Percentiles rank a stretch among this genome's conserved stretches.
These are phyloP conservation scores for Pavo muticus DNA, from an alignment of 2,113 vertebrate genomes.

Conservation along the genomic window DNA sequence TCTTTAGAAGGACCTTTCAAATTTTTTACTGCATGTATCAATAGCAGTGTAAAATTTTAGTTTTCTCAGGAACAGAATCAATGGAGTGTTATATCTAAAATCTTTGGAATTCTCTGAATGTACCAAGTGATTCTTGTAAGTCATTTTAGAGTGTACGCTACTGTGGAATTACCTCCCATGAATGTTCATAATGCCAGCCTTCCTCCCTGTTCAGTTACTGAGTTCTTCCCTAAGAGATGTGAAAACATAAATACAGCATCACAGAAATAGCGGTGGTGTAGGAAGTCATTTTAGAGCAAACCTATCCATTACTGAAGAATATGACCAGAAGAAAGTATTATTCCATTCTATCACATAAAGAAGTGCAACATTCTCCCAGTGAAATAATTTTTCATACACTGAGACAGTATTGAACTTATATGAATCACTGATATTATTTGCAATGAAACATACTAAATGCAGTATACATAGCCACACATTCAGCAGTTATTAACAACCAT, in stretches of 20 bases:
- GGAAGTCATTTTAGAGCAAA: slow-evolving; percentile 1
- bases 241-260: background rate
- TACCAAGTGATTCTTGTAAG: background rate
- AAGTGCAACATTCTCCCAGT: background rate
- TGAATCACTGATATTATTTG: slow-evolving; percentile 1
- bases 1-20: background rate
- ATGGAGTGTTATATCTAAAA: background rate
- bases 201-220: background rate
- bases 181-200: slow-evolving; percentile 1
- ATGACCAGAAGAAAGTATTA: background rate
- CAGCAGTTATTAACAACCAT: background rate
- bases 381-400: slow-evolving; percentile 43
- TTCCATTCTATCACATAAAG: background rate
- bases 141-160: slow-evolving; percentile 16
- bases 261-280: background rate
- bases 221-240: background rate
- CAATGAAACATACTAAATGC: slow-evolving; percentile 27
- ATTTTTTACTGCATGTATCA: background rate
- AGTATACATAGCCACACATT: background rate
- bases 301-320: background rate
- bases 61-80: slow-evolving; percentile 7
- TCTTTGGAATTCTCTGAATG: background rate
- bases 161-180: background rate
- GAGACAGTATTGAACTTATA: background rate
- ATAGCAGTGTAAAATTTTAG: background rate